A percentile compares a stretch with the other conserved stretches of the same genome.
Conservation (phyloP, 2,888 invertebrate genomes). For the Drosophila mercatorum region DNA sequence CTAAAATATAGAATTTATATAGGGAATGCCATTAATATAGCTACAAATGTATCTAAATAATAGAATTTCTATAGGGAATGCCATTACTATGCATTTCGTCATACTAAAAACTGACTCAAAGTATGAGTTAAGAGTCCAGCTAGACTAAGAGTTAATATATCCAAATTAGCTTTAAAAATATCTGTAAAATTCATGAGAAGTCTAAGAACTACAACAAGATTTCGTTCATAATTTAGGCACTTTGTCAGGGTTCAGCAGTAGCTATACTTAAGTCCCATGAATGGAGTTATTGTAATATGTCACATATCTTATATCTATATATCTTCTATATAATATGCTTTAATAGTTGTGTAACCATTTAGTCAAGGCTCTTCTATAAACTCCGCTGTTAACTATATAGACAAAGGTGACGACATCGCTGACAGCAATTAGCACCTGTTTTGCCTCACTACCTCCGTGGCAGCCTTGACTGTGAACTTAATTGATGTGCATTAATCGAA, state of each 20-base stretch:
- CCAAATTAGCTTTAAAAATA: too few relatives aligned
- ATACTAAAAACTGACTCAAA: too few relatives aligned
- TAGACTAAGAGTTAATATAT: too few relatives aligned
- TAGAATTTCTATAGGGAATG: neutral
- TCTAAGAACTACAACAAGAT: neutral
- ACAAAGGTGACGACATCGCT: slow-evolving; percentile 17
- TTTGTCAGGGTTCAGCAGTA: neutral
- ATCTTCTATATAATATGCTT: neutral
- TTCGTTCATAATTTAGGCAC: neutral
- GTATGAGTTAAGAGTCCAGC: too few relatives aligned
- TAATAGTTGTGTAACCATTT: neutral
- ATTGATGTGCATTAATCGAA: slow-evolving; percentile 26
- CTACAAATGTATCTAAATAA: neutral
- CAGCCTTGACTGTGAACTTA: slow-evolving; percentile 19
- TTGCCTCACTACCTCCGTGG: neutral
- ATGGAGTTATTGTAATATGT: neutral
- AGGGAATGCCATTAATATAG: too few relatives aligned
- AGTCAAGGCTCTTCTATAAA: neutral
- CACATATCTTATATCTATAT: neutral
- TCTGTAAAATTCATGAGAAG: neutral
- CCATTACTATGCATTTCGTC: too few relatives aligned
- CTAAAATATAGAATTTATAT: neutral
- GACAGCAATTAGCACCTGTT: slow-evolving; percentile 32
- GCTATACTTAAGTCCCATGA: neutral
- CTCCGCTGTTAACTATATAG: neutral